Evolutionary conservation across 1,140 invertebrate genomes (phyloP).

Genomic region (Drosophila lacertosa): DNA sequence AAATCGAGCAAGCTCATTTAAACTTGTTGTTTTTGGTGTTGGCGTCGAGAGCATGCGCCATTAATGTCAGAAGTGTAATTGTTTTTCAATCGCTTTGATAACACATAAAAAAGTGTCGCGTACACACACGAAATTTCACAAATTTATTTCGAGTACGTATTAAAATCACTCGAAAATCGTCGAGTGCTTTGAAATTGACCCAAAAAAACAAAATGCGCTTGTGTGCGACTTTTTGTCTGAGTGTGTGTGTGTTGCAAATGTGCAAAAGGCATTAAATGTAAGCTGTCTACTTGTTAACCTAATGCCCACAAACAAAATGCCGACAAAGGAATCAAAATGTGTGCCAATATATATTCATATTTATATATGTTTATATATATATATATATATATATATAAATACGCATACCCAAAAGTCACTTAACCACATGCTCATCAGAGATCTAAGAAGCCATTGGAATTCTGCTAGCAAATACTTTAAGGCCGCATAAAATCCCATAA

Average conservation of each 20-base stretch:
- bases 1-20: not conserved
- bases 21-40: slow-evolving; percentile 10
- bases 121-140: slow-evolving; percentile 45
- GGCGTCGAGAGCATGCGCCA: slow-evolving; percentile 48
- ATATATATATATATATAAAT: no score
- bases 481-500: not conserved
- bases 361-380: not conserved
- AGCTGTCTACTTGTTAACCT: slow-evolving; percentile 27
- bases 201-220: slow-evolving; percentile 64
- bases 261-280: slow-evolving; percentile 12
- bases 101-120: slow-evolving; percentile 32
- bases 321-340: slow-evolving; percentile 31
- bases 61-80: slow-evolving; percentile 80
- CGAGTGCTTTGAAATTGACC: slow-evolving; percentile 68
- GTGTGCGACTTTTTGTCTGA: not conserved
- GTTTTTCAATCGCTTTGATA: slow-evolving; percentile 81
- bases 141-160: slow-evolving; percentile 73
- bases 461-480: slow-evolving; percentile 10
- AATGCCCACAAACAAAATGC: slow-evolving; percentile 27
- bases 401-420: slow-evolving; percentile 4
- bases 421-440: not conserved
- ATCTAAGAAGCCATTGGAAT: not conserved
- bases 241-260: not conserved
- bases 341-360: not conserved
- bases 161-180: slow-evolving; percentile 66